These are phyloP conservation scores for Tholera decimalis DNA, from an alignment of 2,888 invertebrate species.

Conservation along the genomic window DNA sequence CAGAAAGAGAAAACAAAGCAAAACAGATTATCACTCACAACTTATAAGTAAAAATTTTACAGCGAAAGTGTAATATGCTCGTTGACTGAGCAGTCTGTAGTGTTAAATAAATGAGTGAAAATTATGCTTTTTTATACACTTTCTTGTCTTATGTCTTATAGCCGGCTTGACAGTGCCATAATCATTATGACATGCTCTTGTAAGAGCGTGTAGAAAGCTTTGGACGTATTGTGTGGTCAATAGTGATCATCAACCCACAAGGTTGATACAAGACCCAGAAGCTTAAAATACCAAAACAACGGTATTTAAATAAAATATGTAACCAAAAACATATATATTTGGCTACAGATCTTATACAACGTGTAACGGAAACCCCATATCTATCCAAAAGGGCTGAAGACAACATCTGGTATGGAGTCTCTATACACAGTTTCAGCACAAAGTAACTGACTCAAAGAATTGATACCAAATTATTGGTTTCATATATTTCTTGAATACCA, in stretches of 20 bases:
- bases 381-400: too few species aligned
- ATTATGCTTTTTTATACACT: slow-evolving; percentile 31
- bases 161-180: slow-evolving; percentile 24
- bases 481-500: too few species aligned
- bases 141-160: slow-evolving; percentile 36
- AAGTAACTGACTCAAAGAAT: too few species aligned
- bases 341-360: too few species aligned
- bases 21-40: slow-evolving; percentile 28
- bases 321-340: too few species aligned
- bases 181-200: slow-evolving; percentile 49
- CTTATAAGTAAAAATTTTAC: slow-evolving; percentile 34
- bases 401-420: too few species aligned
- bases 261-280: not conserved
- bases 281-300: not conserved
- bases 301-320: not conserved
- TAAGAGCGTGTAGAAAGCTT: slow-evolving; percentile 38
- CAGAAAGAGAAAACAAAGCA: slow-evolving; percentile 47
- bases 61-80: slow-evolving; percentile 49
- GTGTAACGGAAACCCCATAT: too few species aligned
- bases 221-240: slow-evolving; percentile 8
- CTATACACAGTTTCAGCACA: too few species aligned
- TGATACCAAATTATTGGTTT: too few species aligned
- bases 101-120: slow-evolving; percentile 52
- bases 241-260: slow-evolving; percentile 1
- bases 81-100: slow-evolving; percentile 16